Base-by-base conservation (phyloP, 2,888 invertebrate genomes). In the Drosophila anomalata region DNA sequence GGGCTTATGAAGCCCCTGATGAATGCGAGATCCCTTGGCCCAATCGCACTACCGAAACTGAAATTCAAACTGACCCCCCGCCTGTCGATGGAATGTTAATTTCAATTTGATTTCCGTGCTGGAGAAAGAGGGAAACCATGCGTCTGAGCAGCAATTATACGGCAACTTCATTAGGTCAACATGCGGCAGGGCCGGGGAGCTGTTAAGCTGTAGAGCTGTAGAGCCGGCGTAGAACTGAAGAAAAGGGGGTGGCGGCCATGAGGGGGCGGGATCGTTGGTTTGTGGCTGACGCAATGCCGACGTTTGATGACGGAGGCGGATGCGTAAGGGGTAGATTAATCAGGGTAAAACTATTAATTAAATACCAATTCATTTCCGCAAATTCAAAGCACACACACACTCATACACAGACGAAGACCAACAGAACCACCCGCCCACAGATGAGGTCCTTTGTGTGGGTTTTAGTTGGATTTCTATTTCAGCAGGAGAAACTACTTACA, bases 341-440 rank as follows among this genome's bases (percentile, higher is more conserved):
- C 90, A 90, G 88, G 88, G 90, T 89, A 90, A 90, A 90, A 90
- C 90, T 90, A 90, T 90, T 90, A 90, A 90, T 90, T 90, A 90
- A 90, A 90, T 90, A 90, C 86, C 90, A 90, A 90, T 90, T 90
- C 89, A 90, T 90, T 90, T 90, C 89, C 89, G 87, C 82, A 88
- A 86, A 87, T 79, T 81, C 84, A 82, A 82, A 83, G 78, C 73
- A 69, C 66, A 75, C 77, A 61, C 66, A 29, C 9, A 29, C 29
- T 2, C 29, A 29, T 1, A 8, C 8, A 29, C 2, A 29, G 8
- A 8, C 8, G 4, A 11, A 33, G 33, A 4, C 33, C 33, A 12
- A 11, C 33, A 11, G 11, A 61, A 63, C 46, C 69, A 58, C 68
- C 47, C 61, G 31, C 14, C 61, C 51, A 63, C 58, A 55, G 73